Percentiles rank a stretch among this genome's conserved stretches.
phyloP scores from a whole-genome alignment of 2,797 vertebrate genomes.

The Pristis pectinata region DNA sequence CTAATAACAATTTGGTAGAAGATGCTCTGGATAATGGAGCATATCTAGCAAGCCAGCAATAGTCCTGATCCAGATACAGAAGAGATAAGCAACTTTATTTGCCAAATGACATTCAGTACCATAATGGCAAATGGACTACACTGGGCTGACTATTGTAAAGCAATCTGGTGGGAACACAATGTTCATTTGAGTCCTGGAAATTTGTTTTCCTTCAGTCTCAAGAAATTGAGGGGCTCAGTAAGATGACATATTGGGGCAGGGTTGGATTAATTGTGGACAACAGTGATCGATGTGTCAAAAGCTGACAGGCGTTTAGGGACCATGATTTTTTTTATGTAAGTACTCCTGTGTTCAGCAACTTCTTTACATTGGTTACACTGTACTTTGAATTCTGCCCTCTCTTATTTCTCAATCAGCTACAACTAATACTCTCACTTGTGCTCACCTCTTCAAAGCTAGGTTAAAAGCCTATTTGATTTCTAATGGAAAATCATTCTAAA shows the following conservation, averaged over 20 bases:
- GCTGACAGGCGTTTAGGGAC: neutral
- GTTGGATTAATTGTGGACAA: neutral
- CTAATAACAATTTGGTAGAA: no score
- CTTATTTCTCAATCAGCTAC: neutral
- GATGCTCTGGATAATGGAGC: no score
- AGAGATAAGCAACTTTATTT: no score
- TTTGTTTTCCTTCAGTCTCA: neutral
- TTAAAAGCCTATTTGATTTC: constrained; percentile 5
- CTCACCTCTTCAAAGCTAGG: constrained; percentile 5
- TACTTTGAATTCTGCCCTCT: neutral
- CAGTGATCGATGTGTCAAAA: neutral
- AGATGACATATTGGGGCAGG: neutral
- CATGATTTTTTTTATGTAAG: neutral
- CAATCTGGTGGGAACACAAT: no score
- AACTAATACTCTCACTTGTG: neutral
- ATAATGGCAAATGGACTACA: no score
- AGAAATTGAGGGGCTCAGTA: neutral
- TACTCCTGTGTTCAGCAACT: neutral
- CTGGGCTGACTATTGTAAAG: no score
- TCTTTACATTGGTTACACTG: neutral
- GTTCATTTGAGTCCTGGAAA: neutral
- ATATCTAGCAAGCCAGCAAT: no score
- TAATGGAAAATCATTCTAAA: constrained; percentile 6
- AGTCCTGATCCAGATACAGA: no score
- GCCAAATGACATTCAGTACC: no score